phyloP scores from a whole-genome alignment of 2,797 vertebrate genomes.

The Todus mexicanus region DNA sequence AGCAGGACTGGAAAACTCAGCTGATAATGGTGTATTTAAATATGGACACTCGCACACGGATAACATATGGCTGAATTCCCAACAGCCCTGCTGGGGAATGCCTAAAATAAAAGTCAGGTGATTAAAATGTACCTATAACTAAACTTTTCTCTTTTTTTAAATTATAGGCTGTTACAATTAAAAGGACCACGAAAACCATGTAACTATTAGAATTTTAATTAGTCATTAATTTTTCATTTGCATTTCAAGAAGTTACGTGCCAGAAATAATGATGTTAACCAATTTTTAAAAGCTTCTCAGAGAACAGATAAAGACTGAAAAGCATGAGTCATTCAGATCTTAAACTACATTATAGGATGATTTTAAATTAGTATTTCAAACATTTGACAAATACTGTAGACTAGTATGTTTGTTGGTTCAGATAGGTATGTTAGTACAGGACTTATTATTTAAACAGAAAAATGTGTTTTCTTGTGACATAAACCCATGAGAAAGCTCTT shows the following conservation, averaged over 20 bases:
- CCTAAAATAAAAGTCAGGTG: slow-evolving; percentile 27
- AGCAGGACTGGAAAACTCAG: background rate
- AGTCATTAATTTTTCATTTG: slow-evolving; percentile 13
- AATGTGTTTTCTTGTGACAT: background rate
- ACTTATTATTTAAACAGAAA: background rate
- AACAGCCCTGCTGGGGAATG: background rate
- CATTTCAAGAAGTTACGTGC: background rate
- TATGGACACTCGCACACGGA: background rate
- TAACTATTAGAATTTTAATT: slow-evolving; percentile 18
- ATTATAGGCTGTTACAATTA: slow-evolving; percentile 13
- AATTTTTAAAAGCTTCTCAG: background rate
- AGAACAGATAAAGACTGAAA: background rate
- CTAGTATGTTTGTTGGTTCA: background rate
- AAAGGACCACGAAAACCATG: background rate
- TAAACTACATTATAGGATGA: background rate
- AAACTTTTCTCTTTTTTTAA: background rate
- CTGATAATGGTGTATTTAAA: slow-evolving; percentile 4
- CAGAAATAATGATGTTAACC: slow-evolving; percentile 6
- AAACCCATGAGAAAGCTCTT: background rate
- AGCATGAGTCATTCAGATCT: background rate
- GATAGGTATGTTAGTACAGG: background rate
- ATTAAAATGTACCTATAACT: background rate
- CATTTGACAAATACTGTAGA: background rate
- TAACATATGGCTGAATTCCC: slow-evolving; percentile 18
- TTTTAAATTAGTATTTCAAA: background rate